A percentile compares a stretch with the other conserved stretches of the same genome.
Conservation (phyloP, 2,797 vertebrate genomes). For the Falco rusticolus region DNA sequence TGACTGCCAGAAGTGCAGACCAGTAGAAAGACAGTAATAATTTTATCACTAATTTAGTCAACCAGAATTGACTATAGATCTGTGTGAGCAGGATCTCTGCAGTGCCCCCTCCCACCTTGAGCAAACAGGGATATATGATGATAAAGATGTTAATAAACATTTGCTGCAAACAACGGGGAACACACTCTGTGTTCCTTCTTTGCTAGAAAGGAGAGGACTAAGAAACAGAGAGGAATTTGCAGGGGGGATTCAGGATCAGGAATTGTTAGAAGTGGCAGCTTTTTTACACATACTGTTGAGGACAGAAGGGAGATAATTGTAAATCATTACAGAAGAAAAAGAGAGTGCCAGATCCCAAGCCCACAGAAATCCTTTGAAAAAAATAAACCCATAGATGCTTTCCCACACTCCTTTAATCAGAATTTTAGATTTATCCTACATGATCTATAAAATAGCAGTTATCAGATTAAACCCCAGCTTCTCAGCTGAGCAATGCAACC, state of each 20-base stretch:
- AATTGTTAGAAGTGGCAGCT: background rate
- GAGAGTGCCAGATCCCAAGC: background rate
- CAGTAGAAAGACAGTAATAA: background rate
- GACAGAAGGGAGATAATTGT: background rate
- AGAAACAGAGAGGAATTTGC: background rate
- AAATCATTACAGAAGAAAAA: background rate
- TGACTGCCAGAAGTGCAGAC: background rate
- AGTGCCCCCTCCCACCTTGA: background rate
- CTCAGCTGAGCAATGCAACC: background rate
- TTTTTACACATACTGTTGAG: background rate
- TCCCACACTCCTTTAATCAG: constrained; percentile 31
- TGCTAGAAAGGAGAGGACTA: background rate
- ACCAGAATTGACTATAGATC: background rate
- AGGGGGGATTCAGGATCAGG: background rate
- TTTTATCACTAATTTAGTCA: background rate
- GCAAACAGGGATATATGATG: background rate
- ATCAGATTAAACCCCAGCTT: constrained; percentile 47
- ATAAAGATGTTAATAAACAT: background rate
- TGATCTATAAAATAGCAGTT: constrained; percentile 26
- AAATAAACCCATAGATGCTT: background rate
- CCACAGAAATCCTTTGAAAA: background rate
- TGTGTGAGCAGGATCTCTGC: background rate
- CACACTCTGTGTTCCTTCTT: background rate
- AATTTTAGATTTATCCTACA: constrained; percentile 3
- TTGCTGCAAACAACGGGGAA: background rate